Conservation (phyloP, 2,113 vertebrate species). For the Psophia crepitans region DNA sequence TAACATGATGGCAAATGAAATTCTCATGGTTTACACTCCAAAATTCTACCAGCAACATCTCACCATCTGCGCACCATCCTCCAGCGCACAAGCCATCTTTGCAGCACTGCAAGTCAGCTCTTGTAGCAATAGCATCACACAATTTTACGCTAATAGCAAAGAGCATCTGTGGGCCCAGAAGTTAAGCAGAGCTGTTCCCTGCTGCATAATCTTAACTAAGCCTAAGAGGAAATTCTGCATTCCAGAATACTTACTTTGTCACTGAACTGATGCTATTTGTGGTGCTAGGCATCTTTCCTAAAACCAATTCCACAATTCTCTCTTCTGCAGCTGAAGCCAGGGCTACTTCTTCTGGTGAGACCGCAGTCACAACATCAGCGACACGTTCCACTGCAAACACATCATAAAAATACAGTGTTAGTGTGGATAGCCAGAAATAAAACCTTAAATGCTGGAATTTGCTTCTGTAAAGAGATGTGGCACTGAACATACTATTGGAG, state of each 20-base stretch:
- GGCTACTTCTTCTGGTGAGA: conserved; percentile 70
- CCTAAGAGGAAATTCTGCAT: background rate
- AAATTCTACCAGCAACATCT: background rate
- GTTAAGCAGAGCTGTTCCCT: background rate
- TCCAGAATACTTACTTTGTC: conserved; percentile 71
- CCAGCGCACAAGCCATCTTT: background rate
- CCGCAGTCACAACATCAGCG: conserved; percentile 65
- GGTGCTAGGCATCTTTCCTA: conserved; percentile 72
- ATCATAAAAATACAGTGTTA: background rate
- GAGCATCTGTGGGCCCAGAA: background rate
- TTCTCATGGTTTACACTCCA: background rate
- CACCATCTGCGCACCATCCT: background rate
- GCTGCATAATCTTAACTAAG: background rate
- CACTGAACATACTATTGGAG: background rate
- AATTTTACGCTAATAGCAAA: background rate
- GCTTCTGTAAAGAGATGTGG: background rate
- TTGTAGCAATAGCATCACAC: background rate
- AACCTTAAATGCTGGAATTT: background rate
- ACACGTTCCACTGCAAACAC: conserved; percentile 59
- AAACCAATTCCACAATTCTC: conserved; percentile 76
- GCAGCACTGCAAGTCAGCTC: background rate
- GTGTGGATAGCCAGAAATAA: background rate
- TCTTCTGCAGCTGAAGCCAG: conserved; percentile 65
- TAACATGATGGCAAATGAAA: background rate
- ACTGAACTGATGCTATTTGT: conserved; percentile 56